Evolutionary conservation across 2,113 vertebrate genomes (phyloP), one percentile per base, ranked within the genome.

Genomic region (Camarhynchus parvulus): DNA sequence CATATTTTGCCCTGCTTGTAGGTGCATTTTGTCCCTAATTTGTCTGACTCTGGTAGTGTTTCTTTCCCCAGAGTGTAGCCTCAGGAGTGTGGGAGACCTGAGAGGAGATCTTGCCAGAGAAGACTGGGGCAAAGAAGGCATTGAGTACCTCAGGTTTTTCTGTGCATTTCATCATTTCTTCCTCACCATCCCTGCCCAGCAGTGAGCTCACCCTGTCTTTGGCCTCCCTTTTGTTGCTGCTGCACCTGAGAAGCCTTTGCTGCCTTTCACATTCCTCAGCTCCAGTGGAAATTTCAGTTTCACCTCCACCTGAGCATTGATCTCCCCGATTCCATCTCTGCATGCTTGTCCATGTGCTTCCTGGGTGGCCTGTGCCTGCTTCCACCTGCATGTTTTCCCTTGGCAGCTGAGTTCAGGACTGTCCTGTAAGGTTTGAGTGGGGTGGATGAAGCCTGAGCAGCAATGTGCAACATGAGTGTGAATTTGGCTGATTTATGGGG

Each of bases 301-400:
- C 20, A 64, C 0, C 67, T 84, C 50, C 3, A 3, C 35, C 79
- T 80, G 53, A 15, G 28, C 0, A 0, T 41, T 72, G 27, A n/a
- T 70, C 41, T 68, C 75, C 56, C 31, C 2, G 15, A 16, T 66
- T 79, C 58, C 23, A 17, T 33, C 62, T 56, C 63, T 85, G 74
- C 62, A 9, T 50, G 70, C 37, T 47, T 61, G 69, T 25, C 76
- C 37, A 1, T 0, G 5, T 76, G 31, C 31, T 80, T n/a, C 37
- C 49, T 79, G 44, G 24, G 24, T 5, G 17, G 19, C 25, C 83
- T 88, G 37, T 58, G 23, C 62, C 35, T 72, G 61, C 67, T 77
- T 25, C 73, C 49, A 64, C 62, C 21, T 62, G n/a, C 56, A 2
- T 31, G 68, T 58, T 83, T 91, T 39, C 25, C 67, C 78, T 25